Evolutionary conservation across 2,888 invertebrate species (phyloP).

Genomic region (Lysandra coridon): DNA sequence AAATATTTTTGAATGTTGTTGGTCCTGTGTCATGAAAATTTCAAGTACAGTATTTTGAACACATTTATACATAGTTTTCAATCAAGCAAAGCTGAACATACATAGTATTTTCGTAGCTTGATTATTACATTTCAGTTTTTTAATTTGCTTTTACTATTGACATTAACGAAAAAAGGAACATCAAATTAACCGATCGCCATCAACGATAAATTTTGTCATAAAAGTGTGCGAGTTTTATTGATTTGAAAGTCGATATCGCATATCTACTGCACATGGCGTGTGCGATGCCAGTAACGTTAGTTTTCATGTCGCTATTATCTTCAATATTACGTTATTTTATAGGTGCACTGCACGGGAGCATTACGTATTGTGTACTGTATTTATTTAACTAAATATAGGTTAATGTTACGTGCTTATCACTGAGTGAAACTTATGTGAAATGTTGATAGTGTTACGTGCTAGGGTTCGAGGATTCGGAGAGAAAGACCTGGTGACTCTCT

Average conservation of each 20-base stretch:
- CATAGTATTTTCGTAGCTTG: background rate
- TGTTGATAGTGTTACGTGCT: no score
- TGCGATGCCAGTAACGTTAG: slow-evolving; percentile 18
- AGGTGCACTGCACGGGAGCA: slow-evolving; percentile 8
- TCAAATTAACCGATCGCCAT: background rate
- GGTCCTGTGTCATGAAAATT: no score
- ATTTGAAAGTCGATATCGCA: slow-evolving; percentile 1
- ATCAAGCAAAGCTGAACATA: no score
- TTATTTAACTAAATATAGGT: slow-evolving; percentile 17
- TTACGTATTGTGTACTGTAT: slow-evolving; percentile 23
- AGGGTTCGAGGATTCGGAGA: no score
- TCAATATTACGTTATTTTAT: slow-evolving; percentile 27
- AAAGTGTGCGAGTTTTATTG: slow-evolving; percentile 15
- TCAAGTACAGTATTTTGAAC: no score
- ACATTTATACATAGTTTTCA: no score
- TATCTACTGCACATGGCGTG: slow-evolving; percentile 9
- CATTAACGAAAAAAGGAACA: background rate
- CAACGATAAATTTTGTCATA: slow-evolving; percentile 8
- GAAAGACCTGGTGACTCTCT: no score
- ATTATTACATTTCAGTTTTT: background rate
- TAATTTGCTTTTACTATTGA: background rate
- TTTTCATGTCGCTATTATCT: slow-evolving; percentile 27
- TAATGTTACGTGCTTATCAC: slow-evolving; percentile 4
- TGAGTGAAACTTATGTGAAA: background rate
- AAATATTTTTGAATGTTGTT: no score